These are phyloP conservation scores for Spinus pinus DNA, from an alignment of 2,797 vertebrate genomes.

Conservation along the genomic window DNA sequence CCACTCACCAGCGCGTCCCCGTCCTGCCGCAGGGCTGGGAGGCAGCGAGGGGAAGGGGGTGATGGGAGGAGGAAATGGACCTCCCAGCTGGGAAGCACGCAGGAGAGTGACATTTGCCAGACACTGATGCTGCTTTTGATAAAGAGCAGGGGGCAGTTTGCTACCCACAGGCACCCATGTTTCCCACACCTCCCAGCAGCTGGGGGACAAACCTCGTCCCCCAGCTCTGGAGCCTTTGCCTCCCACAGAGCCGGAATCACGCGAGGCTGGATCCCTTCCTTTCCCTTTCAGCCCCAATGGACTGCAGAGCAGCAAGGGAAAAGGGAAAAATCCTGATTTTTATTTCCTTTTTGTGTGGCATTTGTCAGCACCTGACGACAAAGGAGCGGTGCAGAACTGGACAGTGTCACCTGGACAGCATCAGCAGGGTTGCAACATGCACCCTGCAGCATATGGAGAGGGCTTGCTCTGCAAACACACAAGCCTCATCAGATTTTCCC, in stretches of 20 bases:
- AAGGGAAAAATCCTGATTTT: not conserved
- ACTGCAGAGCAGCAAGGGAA: rapidly evolving
- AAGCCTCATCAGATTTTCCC: not conserved
- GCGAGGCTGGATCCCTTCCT: rapidly evolving
- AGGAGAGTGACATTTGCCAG: constrained; percentile 33
- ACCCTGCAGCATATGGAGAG: not conserved
- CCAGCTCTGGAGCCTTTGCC: not conserved
- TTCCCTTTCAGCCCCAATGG: not conserved
- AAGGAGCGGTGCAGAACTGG: not conserved
- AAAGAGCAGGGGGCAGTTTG: not conserved
- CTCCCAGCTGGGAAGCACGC: not conserved
- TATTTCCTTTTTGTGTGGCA: not conserved
- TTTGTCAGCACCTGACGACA: not conserved
- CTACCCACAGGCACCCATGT: constrained; percentile 18
- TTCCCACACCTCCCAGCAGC: constrained; percentile 41
- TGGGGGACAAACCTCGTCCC: not conserved
- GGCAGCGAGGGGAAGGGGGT: not conserved
- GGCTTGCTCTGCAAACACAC: not conserved
- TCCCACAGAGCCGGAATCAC: not conserved
- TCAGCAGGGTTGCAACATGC: not conserved
- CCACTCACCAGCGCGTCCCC: rapidly evolving
- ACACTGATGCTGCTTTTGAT: constrained; percentile 21
- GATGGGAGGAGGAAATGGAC: not conserved
- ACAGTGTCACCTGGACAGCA: not conserved
- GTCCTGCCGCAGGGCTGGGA: not conserved